Evolutionary conservation across 2,113 vertebrate genomes (phyloP).

Genomic region (Alethe castanea): DNA sequence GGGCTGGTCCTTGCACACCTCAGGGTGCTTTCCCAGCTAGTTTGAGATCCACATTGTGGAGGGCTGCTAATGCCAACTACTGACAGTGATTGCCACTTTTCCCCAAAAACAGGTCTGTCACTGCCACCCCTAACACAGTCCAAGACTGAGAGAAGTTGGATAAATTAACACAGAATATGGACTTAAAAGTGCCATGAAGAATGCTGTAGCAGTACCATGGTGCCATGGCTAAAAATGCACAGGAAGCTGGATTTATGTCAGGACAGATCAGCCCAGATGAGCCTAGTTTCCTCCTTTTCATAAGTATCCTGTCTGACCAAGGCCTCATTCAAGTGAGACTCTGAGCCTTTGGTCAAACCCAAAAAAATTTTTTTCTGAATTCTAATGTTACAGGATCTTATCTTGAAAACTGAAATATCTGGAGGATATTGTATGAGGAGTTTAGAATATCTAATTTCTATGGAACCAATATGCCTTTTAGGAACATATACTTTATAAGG

Average conservation of each 20-base stretch:
- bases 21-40: background rate
- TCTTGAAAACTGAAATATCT: background rate
- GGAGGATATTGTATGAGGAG: background rate
- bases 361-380: background rate
- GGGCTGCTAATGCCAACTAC: background rate
- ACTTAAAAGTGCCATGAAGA: background rate
- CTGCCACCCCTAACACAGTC: background rate
- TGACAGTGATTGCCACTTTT: background rate
- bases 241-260: background rate
- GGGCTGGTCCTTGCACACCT: background rate
- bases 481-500: background rate
- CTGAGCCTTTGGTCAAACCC: background rate
- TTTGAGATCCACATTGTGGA: background rate
- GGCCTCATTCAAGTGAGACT: accelerated
- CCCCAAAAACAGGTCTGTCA: background rate
- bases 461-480: background rate
- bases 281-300: background rate
- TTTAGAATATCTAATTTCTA: background rate
- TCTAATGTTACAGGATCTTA: background rate
- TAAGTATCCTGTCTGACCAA: background rate
- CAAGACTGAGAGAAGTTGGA: background rate
- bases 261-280: background rate
- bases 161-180: background rate
- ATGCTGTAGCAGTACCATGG: background rate
- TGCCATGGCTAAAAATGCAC: background rate